These are phyloP conservation scores for Sminthurides aquaticus DNA, from an alignment of 2,888 invertebrate species.

Conservation along the genomic window DNA sequence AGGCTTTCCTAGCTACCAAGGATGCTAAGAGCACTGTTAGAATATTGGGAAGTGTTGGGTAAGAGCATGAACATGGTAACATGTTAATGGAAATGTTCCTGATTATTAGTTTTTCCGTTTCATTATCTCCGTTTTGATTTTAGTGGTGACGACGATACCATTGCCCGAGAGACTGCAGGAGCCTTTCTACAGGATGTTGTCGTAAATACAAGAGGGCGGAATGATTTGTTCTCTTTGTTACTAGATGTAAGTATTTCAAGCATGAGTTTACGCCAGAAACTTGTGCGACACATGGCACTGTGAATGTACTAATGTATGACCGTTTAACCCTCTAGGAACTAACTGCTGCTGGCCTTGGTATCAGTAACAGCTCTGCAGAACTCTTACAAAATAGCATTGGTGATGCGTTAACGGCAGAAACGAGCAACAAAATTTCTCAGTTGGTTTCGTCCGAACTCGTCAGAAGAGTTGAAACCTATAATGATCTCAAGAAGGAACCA, in stretches of 20 bases:
- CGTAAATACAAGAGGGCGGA: constrained; percentile 36
- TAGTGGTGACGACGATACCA: constrained; percentile 37
- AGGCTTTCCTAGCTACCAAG: constrained; percentile 55
- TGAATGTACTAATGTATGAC: constrained; percentile 22
- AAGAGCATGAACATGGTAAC: too few species aligned
- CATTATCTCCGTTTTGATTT: neutral
- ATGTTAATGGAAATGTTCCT: too few species aligned
- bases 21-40: constrained; percentile 59
- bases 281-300: too few species aligned
- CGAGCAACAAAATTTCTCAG: constrained; percentile 58
- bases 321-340: constrained; percentile 44
- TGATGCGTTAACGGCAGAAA: constrained; percentile 57
- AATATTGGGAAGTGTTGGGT: constrained; percentile 49
- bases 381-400: constrained; percentile 59
- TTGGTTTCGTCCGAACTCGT: constrained; percentile 54
- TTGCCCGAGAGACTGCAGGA: constrained; percentile 52
- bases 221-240: neutral
- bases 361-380: constrained; percentile 57
- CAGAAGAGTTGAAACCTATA: constrained; percentile 20
- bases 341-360: constrained; percentile 59
- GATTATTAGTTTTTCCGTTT: too few species aligned
- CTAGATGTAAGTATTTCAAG: neutral
- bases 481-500: neutral
- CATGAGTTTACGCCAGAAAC: too few species aligned
- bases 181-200: constrained; percentile 53